Base-by-base conservation (phyloP, 2,888 invertebrate species). In the Aporophyla lueneburgensis region DNA sequence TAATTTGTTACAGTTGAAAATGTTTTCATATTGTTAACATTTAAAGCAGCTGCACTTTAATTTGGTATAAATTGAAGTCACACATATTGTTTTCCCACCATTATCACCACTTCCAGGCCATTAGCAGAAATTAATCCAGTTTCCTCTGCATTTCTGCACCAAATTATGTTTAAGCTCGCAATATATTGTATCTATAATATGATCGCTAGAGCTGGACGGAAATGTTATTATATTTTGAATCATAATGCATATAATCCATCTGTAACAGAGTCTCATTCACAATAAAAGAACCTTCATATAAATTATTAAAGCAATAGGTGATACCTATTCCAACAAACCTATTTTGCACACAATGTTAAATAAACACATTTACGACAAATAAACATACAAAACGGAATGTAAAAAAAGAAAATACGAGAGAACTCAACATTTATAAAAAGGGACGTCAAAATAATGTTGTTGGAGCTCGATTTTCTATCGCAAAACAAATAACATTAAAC, bases 401-500 rank as follows among this genome's bases (percentile, higher is more conserved):
- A 63, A 68, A 72, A 63, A 78, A 71, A 1, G 53, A 78, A 83
- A 85, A 79, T 66, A 76, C 24, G 63, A 70, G 66, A 79, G 71
- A 75, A 76, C 59, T 80, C 63, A 71, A 76, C 70, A 78, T 86
- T 81, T 81, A 86, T 80, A 84, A 87, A 87, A 86, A 82, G 70
- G 69, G 61, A 84, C 82, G 74, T 84, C 86, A 80, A 84, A 86
- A 87, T 87, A 87, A 85, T 86, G 82, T 87, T 85, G 81, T 82
- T 80, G 78, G 82, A 83, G 76, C 84, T 80, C 79, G 65, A 83
- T 91, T 89, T 90, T 91, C 78, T 85, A 85, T 83, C 77, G 81
- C 87, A 91, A 90, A 90, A 90, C 90, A 93, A 94, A 95, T 91
- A 94, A 91, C 91, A 93, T 94, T 93, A 93, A 93, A 93, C 87